Evolutionary conservation across 1,140 invertebrate species (phyloP).

Genomic region (Ladona fulva): DNA sequence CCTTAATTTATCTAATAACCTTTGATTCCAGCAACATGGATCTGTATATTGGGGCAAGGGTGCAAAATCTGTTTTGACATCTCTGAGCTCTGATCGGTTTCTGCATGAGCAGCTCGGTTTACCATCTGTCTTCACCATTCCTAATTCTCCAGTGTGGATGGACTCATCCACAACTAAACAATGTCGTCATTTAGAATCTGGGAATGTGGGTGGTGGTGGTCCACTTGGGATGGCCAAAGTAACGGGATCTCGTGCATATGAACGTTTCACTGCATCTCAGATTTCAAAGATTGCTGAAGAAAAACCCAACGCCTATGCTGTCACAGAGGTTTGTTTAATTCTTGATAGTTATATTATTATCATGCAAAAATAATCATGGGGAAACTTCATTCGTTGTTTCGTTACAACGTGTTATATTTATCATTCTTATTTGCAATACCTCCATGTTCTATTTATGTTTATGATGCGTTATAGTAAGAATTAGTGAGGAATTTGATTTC

Average conservation of each 20-base stretch:
- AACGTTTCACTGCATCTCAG: slow-evolving; percentile 88
- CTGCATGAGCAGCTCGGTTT: slow-evolving; percentile 69
- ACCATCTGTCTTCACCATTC: slow-evolving; percentile 58
- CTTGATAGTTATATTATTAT: too few relatives aligned
- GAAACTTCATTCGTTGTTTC: too few relatives aligned
- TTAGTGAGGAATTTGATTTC: neutral
- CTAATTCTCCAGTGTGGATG: slow-evolving; percentile 93
- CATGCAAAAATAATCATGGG: too few relatives aligned
- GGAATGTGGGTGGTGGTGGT: neutral
- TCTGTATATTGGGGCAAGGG: slow-evolving; percentile 87
- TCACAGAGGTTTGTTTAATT: slow-evolving; percentile 55
- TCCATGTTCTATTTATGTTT: neutral
- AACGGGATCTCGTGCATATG: slow-evolving; percentile 87
- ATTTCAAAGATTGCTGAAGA: slow-evolving; percentile 79
- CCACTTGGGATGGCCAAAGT: slow-evolving; percentile 54
- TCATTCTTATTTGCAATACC: too few relatives aligned
- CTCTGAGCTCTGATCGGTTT: slow-evolving; percentile 62
- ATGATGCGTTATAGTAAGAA: slow-evolving; percentile 19
- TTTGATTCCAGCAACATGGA: slow-evolving; percentile 76
- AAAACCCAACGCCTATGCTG: slow-evolving; percentile 62
- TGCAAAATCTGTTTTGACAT: slow-evolving; percentile 51
- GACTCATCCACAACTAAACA: slow-evolving; percentile 80
- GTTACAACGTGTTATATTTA: slow-evolving; percentile 23
- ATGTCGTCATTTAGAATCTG: slow-evolving; percentile 41
- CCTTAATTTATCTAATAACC: too few relatives aligned